Base-by-base conservation (phyloP, 2,113 vertebrate genomes). In the Chlamydotis undulata region DNA sequence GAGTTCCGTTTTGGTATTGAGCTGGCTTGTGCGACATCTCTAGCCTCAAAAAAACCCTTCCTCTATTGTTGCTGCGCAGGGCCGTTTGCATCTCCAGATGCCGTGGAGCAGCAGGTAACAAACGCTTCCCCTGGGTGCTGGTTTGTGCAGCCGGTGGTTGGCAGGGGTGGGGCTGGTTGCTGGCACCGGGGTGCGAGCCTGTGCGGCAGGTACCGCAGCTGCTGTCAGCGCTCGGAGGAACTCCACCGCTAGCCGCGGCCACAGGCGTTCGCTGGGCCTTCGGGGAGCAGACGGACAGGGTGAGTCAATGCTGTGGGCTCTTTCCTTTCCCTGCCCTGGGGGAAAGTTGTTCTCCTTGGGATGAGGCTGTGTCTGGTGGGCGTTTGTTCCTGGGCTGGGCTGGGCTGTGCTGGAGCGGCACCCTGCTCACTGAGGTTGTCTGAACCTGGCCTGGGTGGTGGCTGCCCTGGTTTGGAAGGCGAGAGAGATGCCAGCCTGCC, bases 151-250 rank as follows among this genome's bases (percentile, higher is more conserved):
- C 21, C 0, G 22, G 8, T 26, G 64, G 83, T 93, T 87, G 95
- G 47, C 94, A 88, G 83, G 91, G 94, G 35, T 78, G 95, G 83
- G 69, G 92, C 96, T 63, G 87, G 65, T 85, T 37, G 60, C 41
- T 57, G 83, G 79, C 74, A 70, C 55, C 39, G 5, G 50, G 23
- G 29, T 7, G 24, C 1, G 9, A 45, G 29, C 26, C 74, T 10
- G 41, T 16, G 69, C 22, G 9, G 39, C 57, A 3, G 35, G 88
- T 45, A 11, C 68, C 9, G 3, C 14, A 11, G 83, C 55, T 14
- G 24, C 61, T 37, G 13, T 4, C 0, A 2, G 33, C 14, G 80
- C 50, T 65, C 23, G 5, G 60, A 52, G 69, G 13, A 47, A 8
- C 41, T 83, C 4, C 41, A 26, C 26, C 2, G 25, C 83, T 35